phyloP scores from a whole-genome alignment of 2,113 vertebrate genomes.

The Phrynosoma platyrhinos region DNA sequence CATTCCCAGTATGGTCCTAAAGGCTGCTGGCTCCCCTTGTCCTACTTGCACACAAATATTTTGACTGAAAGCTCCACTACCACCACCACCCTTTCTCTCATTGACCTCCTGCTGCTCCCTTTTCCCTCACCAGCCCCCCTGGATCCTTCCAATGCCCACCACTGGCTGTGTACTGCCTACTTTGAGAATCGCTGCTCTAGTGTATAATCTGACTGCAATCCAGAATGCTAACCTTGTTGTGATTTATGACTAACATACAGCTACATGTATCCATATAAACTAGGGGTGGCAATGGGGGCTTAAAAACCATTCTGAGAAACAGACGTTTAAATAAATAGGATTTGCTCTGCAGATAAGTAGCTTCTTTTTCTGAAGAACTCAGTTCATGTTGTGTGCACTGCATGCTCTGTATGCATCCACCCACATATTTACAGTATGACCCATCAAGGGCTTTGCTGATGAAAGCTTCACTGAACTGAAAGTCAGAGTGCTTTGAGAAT shows the following conservation, averaged over 20 bases:
- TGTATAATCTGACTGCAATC: background rate
- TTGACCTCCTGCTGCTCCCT: too few relatives aligned
- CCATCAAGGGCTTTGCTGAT: background rate
- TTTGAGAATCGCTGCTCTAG: background rate
- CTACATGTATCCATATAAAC: background rate
- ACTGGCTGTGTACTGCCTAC: too few relatives aligned
- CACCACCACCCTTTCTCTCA: too few relatives aligned
- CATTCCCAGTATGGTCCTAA: too few relatives aligned
- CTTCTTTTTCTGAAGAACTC: background rate
- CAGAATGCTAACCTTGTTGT: background rate
- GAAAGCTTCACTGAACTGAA: conserved; percentile 4
- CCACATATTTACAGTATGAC: background rate
- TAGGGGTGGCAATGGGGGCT: background rate
- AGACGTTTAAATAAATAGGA: background rate
- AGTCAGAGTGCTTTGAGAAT: background rate
- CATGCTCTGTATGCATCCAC: background rate
- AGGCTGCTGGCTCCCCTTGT: too few relatives aligned
- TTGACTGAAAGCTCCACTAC: too few relatives aligned
- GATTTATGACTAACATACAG: background rate
- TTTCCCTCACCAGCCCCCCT: too few relatives aligned
- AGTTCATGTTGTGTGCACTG: background rate
- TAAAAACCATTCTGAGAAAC: background rate
- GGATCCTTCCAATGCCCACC: too few relatives aligned
- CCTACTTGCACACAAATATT: too few relatives aligned
- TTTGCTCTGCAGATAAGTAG: background rate